phyloP scores from a whole-genome alignment of 2,888 invertebrate species.

The Cephus rjabovi region DNA sequence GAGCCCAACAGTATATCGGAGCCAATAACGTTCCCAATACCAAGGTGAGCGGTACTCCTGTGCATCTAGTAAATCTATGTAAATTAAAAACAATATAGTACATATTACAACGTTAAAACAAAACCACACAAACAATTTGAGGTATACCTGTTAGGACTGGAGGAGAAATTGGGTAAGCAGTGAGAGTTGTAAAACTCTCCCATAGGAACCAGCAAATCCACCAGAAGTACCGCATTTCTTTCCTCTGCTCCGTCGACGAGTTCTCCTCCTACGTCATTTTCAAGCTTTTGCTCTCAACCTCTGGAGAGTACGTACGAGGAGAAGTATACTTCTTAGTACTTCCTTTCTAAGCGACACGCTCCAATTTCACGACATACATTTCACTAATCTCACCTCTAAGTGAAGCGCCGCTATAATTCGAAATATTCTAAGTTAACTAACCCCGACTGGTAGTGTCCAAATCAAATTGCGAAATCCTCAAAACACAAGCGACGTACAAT shows the following conservation, averaged over 20 bases:
- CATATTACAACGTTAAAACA: background rate
- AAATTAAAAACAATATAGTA: background rate
- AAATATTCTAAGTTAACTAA: background rate
- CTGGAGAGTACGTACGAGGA: background rate
- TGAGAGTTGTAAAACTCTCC: constrained; percentile 53
- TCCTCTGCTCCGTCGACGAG: constrained; percentile 34
- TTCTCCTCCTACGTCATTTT: constrained; percentile 38
- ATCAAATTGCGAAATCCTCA: background rate
- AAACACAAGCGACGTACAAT: background rate
- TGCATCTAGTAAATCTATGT: background rate
- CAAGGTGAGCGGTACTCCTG: constrained; percentile 20
- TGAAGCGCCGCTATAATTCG: background rate
- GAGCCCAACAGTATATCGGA: constrained; percentile 50
- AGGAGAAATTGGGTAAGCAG: constrained; percentile 53
- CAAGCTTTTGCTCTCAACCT: constrained; percentile 8
- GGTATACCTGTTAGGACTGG: constrained; percentile 31
- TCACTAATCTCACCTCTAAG: background rate
- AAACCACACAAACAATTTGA: background rate
- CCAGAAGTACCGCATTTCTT: constrained; percentile 53
- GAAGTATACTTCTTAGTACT: background rate
- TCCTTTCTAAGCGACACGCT: constrained; percentile 12
- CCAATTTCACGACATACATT: constrained; percentile 29
- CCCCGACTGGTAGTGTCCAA: background rate
- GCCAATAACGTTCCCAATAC: constrained; percentile 54
- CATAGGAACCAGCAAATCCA: constrained; percentile 58